phyloP scores from a whole-genome alignment of 2,888 invertebrate genomes.

The Quadriops clusia region DNA sequence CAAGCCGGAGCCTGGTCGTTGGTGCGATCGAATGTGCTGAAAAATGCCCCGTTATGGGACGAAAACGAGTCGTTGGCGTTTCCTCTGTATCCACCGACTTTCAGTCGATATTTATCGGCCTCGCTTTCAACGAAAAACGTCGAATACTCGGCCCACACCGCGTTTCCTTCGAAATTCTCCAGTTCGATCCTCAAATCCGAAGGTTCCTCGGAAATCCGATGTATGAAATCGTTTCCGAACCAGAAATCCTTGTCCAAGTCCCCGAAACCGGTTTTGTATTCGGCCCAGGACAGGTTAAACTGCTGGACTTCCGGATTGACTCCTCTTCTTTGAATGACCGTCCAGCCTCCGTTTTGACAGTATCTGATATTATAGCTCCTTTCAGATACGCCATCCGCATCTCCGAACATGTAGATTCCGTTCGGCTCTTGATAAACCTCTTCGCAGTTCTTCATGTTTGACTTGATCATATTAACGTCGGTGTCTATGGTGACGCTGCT shows the following conservation, averaged over 20 bases:
- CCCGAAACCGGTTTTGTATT: constrained; percentile 48
- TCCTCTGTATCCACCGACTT: constrained; percentile 40
- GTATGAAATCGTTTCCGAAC: constrained; percentile 46
- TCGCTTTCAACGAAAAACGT: constrained; percentile 35
- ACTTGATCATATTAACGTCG: constrained; percentile 13
- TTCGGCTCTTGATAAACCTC: constrained; percentile 8
- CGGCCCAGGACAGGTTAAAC: constrained; percentile 44
- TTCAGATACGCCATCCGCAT: constrained; percentile 20
- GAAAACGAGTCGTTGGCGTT: constrained; percentile 42
- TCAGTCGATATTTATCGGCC: constrained; percentile 35
- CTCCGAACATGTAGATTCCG: constrained; percentile 1
- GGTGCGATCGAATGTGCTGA: constrained; percentile 39
- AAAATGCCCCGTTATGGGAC: constrained; percentile 39
- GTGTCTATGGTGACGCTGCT: background rate
- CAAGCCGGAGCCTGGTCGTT: constrained; percentile 42
- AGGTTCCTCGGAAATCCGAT: constrained; percentile 34
- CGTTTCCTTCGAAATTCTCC: constrained; percentile 38
- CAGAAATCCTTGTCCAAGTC: constrained; percentile 43
- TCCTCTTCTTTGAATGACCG: constrained; percentile 41
- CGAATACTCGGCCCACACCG: constrained; percentile 42
- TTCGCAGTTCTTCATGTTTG: constrained; percentile 12
- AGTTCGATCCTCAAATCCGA: constrained; percentile 41
- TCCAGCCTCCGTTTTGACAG: constrained; percentile 40
- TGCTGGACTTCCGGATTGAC: constrained; percentile 34
- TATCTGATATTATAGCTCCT: constrained; percentile 9